Evolutionary conservation across 2,888 invertebrate genomes (phyloP), one percentile per base, ranked within the genome.

Genomic region (Alloplasta piceator): DNA sequence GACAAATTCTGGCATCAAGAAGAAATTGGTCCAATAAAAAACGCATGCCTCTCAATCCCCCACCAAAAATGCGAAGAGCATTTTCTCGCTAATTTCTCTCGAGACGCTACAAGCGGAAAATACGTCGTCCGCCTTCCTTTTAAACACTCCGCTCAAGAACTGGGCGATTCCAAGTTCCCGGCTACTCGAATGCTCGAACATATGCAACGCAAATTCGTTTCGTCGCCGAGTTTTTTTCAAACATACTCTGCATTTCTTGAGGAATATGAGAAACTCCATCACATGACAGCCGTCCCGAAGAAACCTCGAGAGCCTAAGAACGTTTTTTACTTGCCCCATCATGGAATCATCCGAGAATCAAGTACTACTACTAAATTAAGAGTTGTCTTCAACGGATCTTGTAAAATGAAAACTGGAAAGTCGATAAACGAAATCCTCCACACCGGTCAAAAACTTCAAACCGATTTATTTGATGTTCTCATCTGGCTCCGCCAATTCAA

Each of bases 1-100:
- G 61, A 73, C 6, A 36, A 4, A 16, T 73, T 73, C 12, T 73
- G 72, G 72, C 46, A 63, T 38, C 72, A 50, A 26, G 55, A 73
- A 10, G 72, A 73, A 70, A 16, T 70, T 52, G 16, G 14, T 10
- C 14, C 46, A 5, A 26, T 36, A 2, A 46, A 10, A 12, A 26
- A 48, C 7, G 7, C n/a, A 14, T 9, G 10, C 12, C 36, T 39
- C 1, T 38, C 72, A 61, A 7, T 10, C 14, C 7, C 1, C 9
- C 39, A 73, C 6, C 61, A 64, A 52, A n/a, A 26, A 4, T 73
- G 73, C 12, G 73, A 73, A 16, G 43, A 55, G 10, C 26, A 73
- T 73, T 73, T 50, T 7, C 0, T 4, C 3, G 10, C 6, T 12
- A 73, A 38, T 5, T 52, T 39, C 6, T 12, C 61, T 39, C 63